Conservation (phyloP, 2,888 invertebrate genomes). For the Caenorhabditis sp. region DNA sequence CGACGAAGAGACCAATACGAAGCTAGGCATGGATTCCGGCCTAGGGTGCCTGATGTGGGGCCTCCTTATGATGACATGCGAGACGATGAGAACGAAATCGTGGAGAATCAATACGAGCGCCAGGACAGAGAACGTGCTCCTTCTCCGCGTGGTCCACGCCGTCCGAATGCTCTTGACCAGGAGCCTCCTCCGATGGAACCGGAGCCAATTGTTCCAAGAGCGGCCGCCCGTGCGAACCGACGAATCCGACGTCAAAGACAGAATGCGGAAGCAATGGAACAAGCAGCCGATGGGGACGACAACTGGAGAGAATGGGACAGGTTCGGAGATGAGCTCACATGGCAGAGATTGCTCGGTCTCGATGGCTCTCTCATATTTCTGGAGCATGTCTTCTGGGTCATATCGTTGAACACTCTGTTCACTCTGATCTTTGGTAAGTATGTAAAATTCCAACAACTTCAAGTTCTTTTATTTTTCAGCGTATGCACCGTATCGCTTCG, state of each 20-base stretch:
- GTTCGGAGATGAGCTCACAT: slow-evolving; percentile 92
- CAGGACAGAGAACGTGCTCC: not conserved
- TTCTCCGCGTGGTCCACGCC: too few relatives aligned
- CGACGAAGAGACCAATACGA: slow-evolving; percentile 18
- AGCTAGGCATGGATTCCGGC: slow-evolving; percentile 27
- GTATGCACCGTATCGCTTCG: slow-evolving; percentile 95
- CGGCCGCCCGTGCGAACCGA: slow-evolving; percentile 64
- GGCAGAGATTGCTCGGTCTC: slow-evolving; percentile 88
- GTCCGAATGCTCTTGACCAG: too few relatives aligned
- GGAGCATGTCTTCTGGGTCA: slow-evolving; percentile 99
- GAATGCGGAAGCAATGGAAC: slow-evolving; percentile 10
- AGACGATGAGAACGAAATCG: slow-evolving; percentile 46
- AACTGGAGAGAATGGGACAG: slow-evolving; percentile 73
- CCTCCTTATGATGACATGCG: slow-evolving; percentile 26
- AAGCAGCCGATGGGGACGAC: slow-evolving; percentile 69
- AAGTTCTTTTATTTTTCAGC: slow-evolving; percentile 82
- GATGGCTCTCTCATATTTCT: slow-evolving; percentile 97
- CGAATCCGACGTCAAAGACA: slow-evolving; percentile 16
- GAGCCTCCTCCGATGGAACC: slow-evolving; percentile 20
- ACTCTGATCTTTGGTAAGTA: slow-evolving; percentile 89
- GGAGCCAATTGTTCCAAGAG: slow-evolving; percentile 32
- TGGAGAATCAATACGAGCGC: slow-evolving; percentile 10
- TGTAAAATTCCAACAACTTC: not conserved
- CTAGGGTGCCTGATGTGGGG: slow-evolving; percentile 10
- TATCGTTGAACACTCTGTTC: slow-evolving; percentile 95